Evolutionary conservation across 2,113 vertebrate genomes (phyloP), one percentile per base, ranked within the genome.

Genomic region (Eurystomus gularis): DNA sequence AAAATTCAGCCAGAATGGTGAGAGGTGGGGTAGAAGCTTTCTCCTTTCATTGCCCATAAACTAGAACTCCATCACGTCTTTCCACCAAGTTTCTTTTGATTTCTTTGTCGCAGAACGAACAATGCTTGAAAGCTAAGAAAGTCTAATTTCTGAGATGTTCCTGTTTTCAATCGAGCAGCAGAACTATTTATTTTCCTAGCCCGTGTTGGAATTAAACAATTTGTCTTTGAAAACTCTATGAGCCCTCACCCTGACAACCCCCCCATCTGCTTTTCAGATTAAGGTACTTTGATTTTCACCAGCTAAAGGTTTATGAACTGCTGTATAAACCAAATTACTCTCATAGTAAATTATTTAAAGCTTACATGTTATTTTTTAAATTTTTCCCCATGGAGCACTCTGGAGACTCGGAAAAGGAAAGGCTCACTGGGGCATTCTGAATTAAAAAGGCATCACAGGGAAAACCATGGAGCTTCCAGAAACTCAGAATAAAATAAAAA

Each of bases 271-370:
- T 98, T 98, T 97, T 97, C 94, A 98, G 97, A 98, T 97, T 97
- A 97, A 95, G 95, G 88, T 92, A 86, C 97, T 98, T 97, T 97
- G 97, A 97, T 97, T 98, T 97, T 98, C 98, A 97, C 97, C 96
- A 98, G 94, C 95, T 96, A 94, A 97, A 94, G 93, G 96, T 97
- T 98, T 98, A 98, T 96, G 96, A 96, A 97, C 97, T 97, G 96
- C 94, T 97, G 71, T 72, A 82, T 82, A 96, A 97, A 98, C 96
- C 94, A 72, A 97, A 97, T 97, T 98, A 97, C 88, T 96, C 97
- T 97, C 96, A 84, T 48, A 94, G 96, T 98, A 97, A 97, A 98
- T 97, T 97, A 97, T 97, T 97, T 97, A 97, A 96, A 96, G 93
- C 96, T 95, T 97, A 97, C 92, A 94, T 96, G 96, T 71, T 94